These are phyloP conservation scores for Sialia sialis DNA, from an alignment of 2,113 vertebrate species.

Conservation along the genomic window DNA sequence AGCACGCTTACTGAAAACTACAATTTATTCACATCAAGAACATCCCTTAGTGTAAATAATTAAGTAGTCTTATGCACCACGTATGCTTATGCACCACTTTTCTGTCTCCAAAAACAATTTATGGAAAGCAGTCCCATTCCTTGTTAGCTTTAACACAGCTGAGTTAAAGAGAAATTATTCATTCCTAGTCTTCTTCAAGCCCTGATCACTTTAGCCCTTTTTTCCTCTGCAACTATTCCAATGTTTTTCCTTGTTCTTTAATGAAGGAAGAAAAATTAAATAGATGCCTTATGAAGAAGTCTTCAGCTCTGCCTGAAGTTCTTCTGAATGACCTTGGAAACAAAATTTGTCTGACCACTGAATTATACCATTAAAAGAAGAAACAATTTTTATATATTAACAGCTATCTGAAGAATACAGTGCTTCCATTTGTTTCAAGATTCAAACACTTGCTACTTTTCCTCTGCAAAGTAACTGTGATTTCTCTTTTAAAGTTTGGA, in stretches of 20 bases:
- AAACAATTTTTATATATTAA: background rate
- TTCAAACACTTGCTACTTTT: background rate
- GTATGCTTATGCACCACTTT: background rate
- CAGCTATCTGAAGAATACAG: background rate
- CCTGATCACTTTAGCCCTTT: background rate
- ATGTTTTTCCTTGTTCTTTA: background rate
- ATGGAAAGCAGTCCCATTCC: background rate
- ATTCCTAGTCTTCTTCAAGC: background rate
- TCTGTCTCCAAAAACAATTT: background rate
- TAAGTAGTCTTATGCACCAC: background rate
- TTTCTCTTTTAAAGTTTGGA: background rate
- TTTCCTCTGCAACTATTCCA: background rate
- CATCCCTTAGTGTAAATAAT: background rate
- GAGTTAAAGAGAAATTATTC: background rate
- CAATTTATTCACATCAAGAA: background rate
- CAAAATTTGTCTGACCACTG: background rate
- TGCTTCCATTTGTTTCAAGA: background rate
- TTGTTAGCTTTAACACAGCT: background rate
- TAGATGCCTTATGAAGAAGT: background rate
- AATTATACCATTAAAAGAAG: background rate
- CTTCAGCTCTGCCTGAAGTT: background rate
- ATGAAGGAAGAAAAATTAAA: background rate
- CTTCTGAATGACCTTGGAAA: background rate
- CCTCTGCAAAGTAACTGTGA: background rate
- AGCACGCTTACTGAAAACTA: background rate